Evolutionary conservation across 2,113 vertebrate species (phyloP).

Genomic region (Apteryx owenii): DNA sequence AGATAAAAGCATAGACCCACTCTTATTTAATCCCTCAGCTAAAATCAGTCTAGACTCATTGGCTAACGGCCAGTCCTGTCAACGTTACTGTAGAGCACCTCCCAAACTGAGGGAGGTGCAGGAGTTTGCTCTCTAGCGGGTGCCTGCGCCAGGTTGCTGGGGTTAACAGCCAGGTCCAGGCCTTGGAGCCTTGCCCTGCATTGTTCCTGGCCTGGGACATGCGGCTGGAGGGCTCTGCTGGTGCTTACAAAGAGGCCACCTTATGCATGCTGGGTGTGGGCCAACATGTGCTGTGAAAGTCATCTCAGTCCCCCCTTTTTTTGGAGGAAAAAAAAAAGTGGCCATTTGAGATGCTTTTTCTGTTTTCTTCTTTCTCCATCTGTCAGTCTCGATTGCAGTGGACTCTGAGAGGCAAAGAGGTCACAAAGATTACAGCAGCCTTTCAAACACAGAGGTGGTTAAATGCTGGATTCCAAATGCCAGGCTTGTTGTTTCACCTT

Average conservation of each 20-base stretch:
- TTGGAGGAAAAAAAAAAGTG: not conserved
- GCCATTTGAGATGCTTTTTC: not conserved
- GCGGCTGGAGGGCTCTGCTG: accelerated
- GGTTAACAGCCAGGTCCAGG: accelerated
- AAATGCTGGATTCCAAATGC: not conserved
- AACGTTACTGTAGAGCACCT: not conserved
- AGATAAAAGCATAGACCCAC: not conserved
- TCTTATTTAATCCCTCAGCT: not conserved
- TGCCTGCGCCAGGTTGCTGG: not conserved
- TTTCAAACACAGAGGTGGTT: not conserved
- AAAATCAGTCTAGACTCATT: not conserved
- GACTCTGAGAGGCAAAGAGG: not conserved
- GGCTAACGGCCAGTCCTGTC: not conserved
- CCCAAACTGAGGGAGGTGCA: accelerated
- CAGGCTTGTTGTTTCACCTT: constrained; percentile 1
- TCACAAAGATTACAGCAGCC: not conserved
- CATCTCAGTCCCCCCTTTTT: accelerated
- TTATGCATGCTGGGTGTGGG: not conserved
- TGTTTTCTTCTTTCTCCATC: not conserved
- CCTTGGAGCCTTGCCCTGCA: not conserved
- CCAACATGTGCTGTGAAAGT: accelerated
- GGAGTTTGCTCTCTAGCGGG: accelerated
- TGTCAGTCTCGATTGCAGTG: accelerated
- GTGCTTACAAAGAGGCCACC: not conserved
- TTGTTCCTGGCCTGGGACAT: not conserved